Percentiles rank a stretch among this genome's conserved stretches.
phyloP scores from a whole-genome alignment of 2,797 vertebrate species.

The Malurus leucopterus region DNA sequence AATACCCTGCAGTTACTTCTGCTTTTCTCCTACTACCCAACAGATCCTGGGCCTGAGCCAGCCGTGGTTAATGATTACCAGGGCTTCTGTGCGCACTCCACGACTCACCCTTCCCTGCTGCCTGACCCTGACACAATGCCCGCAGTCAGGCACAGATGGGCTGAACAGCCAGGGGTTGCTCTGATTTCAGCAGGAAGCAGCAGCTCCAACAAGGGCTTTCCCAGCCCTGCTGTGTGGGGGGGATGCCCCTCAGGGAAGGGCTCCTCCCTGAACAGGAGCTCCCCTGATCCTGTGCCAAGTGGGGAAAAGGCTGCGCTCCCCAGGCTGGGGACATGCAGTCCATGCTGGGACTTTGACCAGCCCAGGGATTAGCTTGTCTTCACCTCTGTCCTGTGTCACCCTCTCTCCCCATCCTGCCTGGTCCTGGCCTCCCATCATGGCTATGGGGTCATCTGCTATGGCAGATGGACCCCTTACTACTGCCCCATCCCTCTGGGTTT shows the following conservation, averaged over 20 bases:
- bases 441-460: too few relatives aligned
- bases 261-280: background rate
- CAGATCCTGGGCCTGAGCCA: conserved; percentile 1
- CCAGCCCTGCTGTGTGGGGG: background rate
- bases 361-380: background rate
- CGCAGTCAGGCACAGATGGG: accelerated
- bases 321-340: background rate
- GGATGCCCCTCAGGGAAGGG: background rate
- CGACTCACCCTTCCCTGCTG: background rate
- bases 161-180: background rate
- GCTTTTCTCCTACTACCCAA: background rate
- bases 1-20: conserved; percentile 14
- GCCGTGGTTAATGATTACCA: conserved; percentile 37
- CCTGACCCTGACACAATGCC: background rate
- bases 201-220: background rate
- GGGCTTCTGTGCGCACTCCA: background rate
- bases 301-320: background rate
- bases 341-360: background rate
- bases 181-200: background rate
- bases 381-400: background rate
- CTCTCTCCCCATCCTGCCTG: background rate
- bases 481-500: background rate
- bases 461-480: accelerated
- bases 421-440: background rate
- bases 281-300: background rate